Evolutionary conservation across 2,113 vertebrate genomes (phyloP).

Genomic region (Lipophrys pholis): DNA sequence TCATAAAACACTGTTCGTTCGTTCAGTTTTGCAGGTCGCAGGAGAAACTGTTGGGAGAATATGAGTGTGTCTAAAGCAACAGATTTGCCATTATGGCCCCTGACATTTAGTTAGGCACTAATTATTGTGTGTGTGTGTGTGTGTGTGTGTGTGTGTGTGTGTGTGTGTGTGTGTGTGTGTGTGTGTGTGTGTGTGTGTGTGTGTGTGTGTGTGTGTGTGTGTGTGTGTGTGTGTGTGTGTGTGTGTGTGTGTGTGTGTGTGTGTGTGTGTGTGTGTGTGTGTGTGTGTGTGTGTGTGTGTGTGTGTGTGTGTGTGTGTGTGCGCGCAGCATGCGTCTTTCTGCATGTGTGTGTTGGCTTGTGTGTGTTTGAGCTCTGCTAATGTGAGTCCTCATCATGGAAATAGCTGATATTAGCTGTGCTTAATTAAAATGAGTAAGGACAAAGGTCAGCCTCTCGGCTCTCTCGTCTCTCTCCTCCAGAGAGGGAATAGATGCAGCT

Average conservation of each 20-base stretch:
- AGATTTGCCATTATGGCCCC: conserved; percentile 69
- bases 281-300: conserved; percentile 8
- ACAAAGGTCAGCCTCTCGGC: conserved; percentile 74
- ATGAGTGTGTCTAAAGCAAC: conserved; percentile 62
- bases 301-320: background rate
- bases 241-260: background rate
- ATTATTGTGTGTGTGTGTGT: too few species aligned
- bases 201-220: conserved; percentile 2
- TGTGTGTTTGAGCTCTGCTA: conserved; percentile 15
- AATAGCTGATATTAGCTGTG: conserved; percentile 71
- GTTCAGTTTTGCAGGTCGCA: conserved; percentile 31
- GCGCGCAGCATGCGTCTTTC: background rate
- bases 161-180: too few species aligned
- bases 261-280: too few species aligned
- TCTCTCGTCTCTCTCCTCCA: conserved; percentile 54
- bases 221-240: conserved; percentile 34
- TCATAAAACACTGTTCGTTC: conserved; percentile 36
- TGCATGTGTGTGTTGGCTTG: conserved; percentile 22
- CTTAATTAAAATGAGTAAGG: conserved; percentile 79
- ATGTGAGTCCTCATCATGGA: conserved; percentile 62
- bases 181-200: background rate
- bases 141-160: too few species aligned
- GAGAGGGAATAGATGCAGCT: conserved; percentile 58
- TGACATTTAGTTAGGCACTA: conserved; percentile 74
- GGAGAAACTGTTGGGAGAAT: conserved; percentile 44